Evolutionary conservation across 2,888 invertebrate species (phyloP).

Genomic region (Cyaniris semiargus): DNA sequence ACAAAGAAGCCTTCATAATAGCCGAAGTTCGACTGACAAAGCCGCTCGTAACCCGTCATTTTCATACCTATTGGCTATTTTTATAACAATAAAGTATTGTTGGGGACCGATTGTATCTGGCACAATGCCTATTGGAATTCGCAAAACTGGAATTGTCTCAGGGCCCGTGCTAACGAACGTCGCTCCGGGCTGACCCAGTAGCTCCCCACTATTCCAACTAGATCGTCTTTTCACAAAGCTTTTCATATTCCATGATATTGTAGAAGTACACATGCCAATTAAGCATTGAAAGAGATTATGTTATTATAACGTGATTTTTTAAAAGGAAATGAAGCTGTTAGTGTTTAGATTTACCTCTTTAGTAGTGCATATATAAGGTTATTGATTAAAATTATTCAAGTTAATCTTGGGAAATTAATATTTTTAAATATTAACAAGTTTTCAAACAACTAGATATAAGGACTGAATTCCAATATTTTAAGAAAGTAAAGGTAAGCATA

Average conservation of each 20-base stretch:
- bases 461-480: neutral
- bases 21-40: slow-evolving; percentile 69
- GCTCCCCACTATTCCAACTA: slow-evolving; percentile 23
- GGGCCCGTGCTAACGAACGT: slow-evolving; percentile 63
- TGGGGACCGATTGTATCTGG: slow-evolving; percentile 60
- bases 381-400: no score
- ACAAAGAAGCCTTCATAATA: slow-evolving; percentile 74
- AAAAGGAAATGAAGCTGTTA: neutral
- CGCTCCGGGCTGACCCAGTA: slow-evolving; percentile 48
- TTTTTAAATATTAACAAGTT: neutral
- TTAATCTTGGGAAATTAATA: neutral
- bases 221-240: slow-evolving; percentile 16
- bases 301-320: neutral
- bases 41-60: slow-evolving; percentile 75
- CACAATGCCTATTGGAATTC: slow-evolving; percentile 68
- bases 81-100: slow-evolving; percentile 77
- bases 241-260: slow-evolving; percentile 6
- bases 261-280: slow-evolving; percentile 9
- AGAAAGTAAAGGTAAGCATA: neutral
- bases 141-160: slow-evolving; percentile 78
- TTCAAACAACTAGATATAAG: neutral
- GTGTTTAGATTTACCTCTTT: neutral
- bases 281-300: neutral
- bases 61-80: slow-evolving; percentile 78
- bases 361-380: neutral